phyloP scores from a whole-genome alignment of 2,113 vertebrate species.

The Orientallactaga bullata region DNA sequence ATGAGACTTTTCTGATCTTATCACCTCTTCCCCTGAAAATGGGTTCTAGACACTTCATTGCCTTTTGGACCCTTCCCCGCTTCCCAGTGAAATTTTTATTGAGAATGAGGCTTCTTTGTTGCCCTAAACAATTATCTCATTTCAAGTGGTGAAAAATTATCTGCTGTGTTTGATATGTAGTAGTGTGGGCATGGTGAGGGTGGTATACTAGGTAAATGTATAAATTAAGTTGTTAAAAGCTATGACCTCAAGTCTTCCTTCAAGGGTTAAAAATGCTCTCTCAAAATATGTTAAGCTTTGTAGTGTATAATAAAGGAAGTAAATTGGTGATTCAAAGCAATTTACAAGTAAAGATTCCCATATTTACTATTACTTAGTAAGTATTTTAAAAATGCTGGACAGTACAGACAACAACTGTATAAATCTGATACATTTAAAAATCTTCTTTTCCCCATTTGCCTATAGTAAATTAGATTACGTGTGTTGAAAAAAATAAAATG shows the following conservation, averaged over 20 bases:
- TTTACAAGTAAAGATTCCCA: background rate
- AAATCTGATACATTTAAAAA: conserved; percentile 63
- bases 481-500: conserved; percentile 30
- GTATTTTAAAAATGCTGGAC: conserved; percentile 43
- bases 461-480: conserved; percentile 57
- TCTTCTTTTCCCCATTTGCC: conserved; percentile 32
- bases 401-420: conserved; percentile 30
- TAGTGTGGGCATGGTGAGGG: background rate
- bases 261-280: background rate
- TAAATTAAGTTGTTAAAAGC: conserved; percentile 37
- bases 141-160: background rate
- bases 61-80: conserved; percentile 16
- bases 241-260: background rate
- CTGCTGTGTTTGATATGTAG: background rate
- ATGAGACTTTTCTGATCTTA: conserved; percentile 62
- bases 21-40: conserved; percentile 27
- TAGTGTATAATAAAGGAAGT: conserved; percentile 35
- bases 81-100: conserved; percentile 10
- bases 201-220: background rate
- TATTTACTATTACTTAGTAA: conserved; percentile 52
- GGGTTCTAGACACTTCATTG: conserved; percentile 58
- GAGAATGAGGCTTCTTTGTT: background rate
- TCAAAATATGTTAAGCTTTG: conserved; percentile 42
- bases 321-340: conserved; percentile 50
- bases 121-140: background rate